A percentile compares a stretch with the other conserved stretches of the same genome.
These are phyloP conservation scores for Allolobophora icterica DNA, from an alignment of 2,888 invertebrate species.

Conservation along the genomic window DNA sequence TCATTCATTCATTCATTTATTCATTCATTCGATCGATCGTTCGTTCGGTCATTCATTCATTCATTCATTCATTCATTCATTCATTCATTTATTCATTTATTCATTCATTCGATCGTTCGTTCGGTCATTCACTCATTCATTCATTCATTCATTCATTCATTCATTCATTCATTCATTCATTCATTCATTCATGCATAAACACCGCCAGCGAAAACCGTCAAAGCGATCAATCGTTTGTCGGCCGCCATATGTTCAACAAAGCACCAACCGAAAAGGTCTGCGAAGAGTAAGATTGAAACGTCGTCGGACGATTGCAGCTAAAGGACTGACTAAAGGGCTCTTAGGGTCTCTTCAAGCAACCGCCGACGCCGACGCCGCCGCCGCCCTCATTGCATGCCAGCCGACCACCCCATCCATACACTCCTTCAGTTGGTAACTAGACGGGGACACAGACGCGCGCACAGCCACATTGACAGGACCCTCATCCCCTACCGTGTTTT, in stretches of 20 bases:
- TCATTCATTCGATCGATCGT: no score
- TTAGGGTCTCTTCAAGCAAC: background rate
- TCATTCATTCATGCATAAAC: background rate
- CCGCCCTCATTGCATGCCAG: no score
- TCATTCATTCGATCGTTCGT: no score
- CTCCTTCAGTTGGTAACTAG: background rate
- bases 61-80: no score
- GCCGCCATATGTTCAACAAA: background rate
- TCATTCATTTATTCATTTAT: no score
- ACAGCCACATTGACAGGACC: background rate
- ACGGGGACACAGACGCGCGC: background rate
- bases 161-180: slow-evolving; percentile 53
- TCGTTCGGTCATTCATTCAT: no score
- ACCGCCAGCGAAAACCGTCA: background rate
- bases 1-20: no score
- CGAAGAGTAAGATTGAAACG: background rate
- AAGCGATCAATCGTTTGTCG: background rate
- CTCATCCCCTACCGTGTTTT: background rate
- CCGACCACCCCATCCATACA: background rate
- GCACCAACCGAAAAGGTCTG: background rate
- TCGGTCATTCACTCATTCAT: slow-evolving; percentile 32
- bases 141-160: slow-evolving; percentile 29
- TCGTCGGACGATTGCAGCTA: background rate
- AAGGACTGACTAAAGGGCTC: background rate
- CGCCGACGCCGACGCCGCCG: no score